phyloP scores from a whole-genome alignment of 1,140 invertebrate genomes.

The Hirudo medicinalis region DNA sequence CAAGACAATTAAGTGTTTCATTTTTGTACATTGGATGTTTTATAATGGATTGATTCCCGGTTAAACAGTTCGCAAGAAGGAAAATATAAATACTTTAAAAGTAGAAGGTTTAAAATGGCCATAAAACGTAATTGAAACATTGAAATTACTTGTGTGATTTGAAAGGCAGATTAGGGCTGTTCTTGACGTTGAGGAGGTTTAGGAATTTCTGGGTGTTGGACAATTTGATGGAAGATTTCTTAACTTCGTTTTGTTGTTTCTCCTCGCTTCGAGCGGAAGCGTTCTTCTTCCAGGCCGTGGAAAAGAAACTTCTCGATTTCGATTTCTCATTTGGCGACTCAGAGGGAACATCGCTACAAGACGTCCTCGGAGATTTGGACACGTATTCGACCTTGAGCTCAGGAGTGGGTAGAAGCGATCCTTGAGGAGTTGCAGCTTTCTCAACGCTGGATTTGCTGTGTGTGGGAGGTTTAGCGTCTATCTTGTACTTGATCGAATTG shows the following conservation, averaged over 20 bases:
- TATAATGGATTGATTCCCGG: neutral
- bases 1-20: neutral
- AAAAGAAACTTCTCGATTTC: neutral
- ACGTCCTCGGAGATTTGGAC: neutral
- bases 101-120: neutral
- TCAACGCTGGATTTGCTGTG: neutral
- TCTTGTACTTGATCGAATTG: neutral
- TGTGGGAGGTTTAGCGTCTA: slow-evolving; percentile 1
- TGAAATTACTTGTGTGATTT: neutral
- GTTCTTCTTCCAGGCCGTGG: slow-evolving; percentile 3
- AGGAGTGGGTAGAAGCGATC: neutral
- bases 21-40: no score
- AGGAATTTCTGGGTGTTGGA: neutral
- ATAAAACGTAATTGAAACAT: neutral
- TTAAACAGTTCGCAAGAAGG: neutral
- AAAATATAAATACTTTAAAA: slow-evolving; percentile 4
- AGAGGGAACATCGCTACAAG: neutral
- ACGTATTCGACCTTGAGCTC: neutral
- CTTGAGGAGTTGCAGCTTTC: neutral
- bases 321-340: neutral
- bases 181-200: slow-evolving; percentile 6
- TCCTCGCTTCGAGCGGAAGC: no score
- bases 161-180: neutral
- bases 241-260: neutral
- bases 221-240: neutral